phyloP scores from a whole-genome alignment of 1,140 invertebrate genomes.

The Drosophila littoralis region DNA sequence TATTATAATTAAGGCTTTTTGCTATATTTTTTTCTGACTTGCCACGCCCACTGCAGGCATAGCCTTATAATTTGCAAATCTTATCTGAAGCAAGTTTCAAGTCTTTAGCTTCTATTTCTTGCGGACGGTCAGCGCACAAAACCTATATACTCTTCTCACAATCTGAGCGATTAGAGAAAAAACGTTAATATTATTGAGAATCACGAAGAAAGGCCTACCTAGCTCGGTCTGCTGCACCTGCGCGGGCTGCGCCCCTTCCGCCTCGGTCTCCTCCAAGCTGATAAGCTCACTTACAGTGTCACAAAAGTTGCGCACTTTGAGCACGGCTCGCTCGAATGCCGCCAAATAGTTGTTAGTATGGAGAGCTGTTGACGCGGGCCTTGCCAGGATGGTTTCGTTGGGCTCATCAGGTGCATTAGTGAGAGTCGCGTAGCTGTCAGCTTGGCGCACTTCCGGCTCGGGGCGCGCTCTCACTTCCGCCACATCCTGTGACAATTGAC shows the following conservation, averaged over 20 bases:
- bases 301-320: constrained; percentile 65
- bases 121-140: no score
- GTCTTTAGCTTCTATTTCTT: no score
- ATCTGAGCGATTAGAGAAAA: no score
- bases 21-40: no score
- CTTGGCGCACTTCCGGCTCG: constrained; percentile 53
- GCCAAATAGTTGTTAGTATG: constrained; percentile 48
- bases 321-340: constrained; percentile 51
- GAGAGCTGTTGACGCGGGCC: constrained; percentile 13
- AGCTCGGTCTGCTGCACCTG: background rate
- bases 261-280: constrained; percentile 22
- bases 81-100: no score
- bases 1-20: no score
- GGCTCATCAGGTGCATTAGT: constrained; percentile 40
- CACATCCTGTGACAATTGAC: constrained; percentile 46
- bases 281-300: constrained; percentile 61
- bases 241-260: constrained; percentile 7
- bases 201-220: no score
- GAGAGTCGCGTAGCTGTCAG: constrained; percentile 24
- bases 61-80: no score
- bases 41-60: no score
- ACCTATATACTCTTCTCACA: no score
- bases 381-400: constrained; percentile 20
- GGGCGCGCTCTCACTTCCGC: constrained; percentile 31
- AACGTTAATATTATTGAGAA: no score